Evolutionary conservation across 2,113 vertebrate species (phyloP).

Genomic region (Limnothrissa miodon): DNA sequence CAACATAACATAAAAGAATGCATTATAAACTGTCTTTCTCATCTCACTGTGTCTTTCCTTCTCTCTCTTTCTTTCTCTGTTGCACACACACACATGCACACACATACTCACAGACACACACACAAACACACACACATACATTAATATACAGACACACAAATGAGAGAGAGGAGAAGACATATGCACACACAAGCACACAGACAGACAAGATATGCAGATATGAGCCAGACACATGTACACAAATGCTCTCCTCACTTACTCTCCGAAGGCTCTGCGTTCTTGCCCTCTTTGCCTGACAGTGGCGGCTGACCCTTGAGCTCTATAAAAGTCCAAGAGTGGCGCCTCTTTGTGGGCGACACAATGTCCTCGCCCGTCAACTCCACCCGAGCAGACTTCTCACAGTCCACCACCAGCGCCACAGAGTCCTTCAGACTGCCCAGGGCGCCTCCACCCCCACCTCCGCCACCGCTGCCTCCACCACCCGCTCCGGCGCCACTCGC

Average conservation of each 20-base stretch:
- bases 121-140: background rate
- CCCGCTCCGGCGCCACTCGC: background rate
- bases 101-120: background rate
- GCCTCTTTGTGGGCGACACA: constrained; percentile 65
- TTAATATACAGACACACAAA: background rate
- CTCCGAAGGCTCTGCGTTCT: constrained; percentile 64
- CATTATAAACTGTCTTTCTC: background rate
- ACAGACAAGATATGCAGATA: background rate
- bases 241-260: constrained; percentile 39
- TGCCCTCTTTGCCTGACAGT: constrained; percentile 65
- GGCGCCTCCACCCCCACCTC: constrained; percentile 40
- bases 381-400: constrained; percentile 49
- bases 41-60: background rate
- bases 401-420: constrained; percentile 68
- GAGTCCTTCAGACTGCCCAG: constrained; percentile 68
- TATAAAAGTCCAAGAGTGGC: constrained; percentile 69
- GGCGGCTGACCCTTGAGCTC: constrained; percentile 70
- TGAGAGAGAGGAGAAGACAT: too few relatives aligned
- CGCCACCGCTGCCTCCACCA: constrained; percentile 26
- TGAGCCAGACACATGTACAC: background rate
- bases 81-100: background rate
- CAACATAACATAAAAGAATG: background rate
- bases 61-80: too few relatives aligned
- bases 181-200: background rate
- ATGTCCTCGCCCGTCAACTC: constrained; percentile 61